These are phyloP conservation scores for Xylocampa areola DNA, from an alignment of 2,888 invertebrate species.

Conservation along the genomic window DNA sequence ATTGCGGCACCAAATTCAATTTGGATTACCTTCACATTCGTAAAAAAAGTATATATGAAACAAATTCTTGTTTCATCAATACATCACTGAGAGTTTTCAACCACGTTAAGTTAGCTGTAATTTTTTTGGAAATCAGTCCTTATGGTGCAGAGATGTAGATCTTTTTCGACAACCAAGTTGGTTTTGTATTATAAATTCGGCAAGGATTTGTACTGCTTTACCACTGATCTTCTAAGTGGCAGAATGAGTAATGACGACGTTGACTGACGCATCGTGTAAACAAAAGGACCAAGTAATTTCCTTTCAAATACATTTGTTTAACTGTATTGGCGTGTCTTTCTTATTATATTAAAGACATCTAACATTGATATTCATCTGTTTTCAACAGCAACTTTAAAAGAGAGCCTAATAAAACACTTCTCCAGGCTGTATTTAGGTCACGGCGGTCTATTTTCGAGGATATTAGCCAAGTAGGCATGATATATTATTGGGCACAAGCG, in stretches of 20 bases:
- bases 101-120: constrained; percentile 22
- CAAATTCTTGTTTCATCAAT: constrained; percentile 59
- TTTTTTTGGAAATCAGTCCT: constrained; percentile 19
- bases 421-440: too few species aligned
- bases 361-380: too few species aligned
- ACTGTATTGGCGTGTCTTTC: not conserved
- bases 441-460: too few species aligned
- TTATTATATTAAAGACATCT: too few species aligned
- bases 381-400: too few species aligned
- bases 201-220: constrained; percentile 55
- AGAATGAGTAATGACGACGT: constrained; percentile 72
- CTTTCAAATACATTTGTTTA: constrained; percentile 14
- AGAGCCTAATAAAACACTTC: too few species aligned
- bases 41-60: constrained; percentile 57
- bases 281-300: constrained; percentile 17
- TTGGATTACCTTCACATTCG: constrained; percentile 67
- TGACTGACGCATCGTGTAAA: constrained; percentile 69
- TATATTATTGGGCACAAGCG: too few species aligned
- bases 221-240: constrained; percentile 68
- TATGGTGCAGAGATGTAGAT: constrained; percentile 1
- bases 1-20: constrained; percentile 66
- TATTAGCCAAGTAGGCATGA: too few species aligned
- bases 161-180: constrained; percentile 1
- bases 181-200: constrained; percentile 47
- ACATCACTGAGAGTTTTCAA: constrained; percentile 43